phyloP scores from a whole-genome alignment of 2,888 invertebrate genomes.

The Apocheima hispidaria region DNA sequence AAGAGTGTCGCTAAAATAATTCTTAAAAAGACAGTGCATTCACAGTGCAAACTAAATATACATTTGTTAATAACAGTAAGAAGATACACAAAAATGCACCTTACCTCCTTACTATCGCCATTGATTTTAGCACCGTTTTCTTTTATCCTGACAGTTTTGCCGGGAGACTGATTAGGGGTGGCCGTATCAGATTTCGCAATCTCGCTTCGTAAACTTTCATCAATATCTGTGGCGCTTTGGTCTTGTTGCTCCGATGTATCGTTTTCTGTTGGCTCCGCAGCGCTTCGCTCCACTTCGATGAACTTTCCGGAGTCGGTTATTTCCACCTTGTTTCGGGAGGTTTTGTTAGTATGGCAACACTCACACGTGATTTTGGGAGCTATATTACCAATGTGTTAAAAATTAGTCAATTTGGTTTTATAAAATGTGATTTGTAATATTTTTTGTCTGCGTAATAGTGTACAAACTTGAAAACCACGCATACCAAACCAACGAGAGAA shows the following conservation, averaged over 20 bases:
- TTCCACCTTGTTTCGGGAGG: conserved; percentile 78
- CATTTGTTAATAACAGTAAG: conserved; percentile 41
- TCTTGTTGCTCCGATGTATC: conserved; percentile 36
- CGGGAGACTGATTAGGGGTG: conserved; percentile 74
- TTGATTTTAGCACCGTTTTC: conserved; percentile 75
- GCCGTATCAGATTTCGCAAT: conserved; percentile 53
- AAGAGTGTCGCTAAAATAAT: not conserved
- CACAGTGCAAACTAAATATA: conserved; percentile 15
- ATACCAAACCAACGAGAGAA: too few relatives aligned
- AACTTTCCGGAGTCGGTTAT: conserved; percentile 82
- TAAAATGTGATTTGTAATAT: too few relatives aligned
- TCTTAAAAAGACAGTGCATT: conserved; percentile 21
- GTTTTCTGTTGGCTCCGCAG: conserved; percentile 45
- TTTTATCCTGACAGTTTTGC: conserved; percentile 77
- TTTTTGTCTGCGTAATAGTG: too few relatives aligned
- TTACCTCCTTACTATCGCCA: conserved; percentile 68
- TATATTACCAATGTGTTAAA: conserved; percentile 18
- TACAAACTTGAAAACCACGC: too few relatives aligned
- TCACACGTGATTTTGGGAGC: conserved; percentile 53
- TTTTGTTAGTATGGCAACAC: conserved; percentile 77
- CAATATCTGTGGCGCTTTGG: conserved; percentile 46
- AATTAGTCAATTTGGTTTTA: not conserved
- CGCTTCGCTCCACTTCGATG: conserved; percentile 79
- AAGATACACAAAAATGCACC: conserved; percentile 37
- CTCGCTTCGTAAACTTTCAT: conserved; percentile 48